Base-by-base conservation (phyloP, 2,888 invertebrate genomes). In the Frankliniella intonsa region DNA sequence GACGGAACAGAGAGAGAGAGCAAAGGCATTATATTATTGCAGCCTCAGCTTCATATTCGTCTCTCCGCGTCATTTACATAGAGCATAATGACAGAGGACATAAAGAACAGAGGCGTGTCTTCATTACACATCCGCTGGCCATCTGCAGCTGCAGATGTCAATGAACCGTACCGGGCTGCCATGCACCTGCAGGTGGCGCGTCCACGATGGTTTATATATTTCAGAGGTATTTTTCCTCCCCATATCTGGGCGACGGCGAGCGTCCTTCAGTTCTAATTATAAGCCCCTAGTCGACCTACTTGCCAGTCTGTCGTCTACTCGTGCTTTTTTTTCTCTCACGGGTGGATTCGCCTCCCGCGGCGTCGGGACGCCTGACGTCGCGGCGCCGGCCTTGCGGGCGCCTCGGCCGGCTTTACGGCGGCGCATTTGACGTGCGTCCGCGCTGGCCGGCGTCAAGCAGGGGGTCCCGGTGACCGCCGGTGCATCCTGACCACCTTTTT, bases 81-180 rank as follows among this genome's bases (percentile, higher is more conserved):
- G 69, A 76, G 22, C 69, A 25, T 76, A 76, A 76, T 76, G 69
- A 76, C 69, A 12, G 69, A 25, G 69, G 38, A 12, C 12, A 76
- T 76, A 76, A 76, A 76, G 22, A 76, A 76, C 22, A n/a, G 14
- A 62, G 69, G 69, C 69, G 69, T 76, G 69, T 25, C 69, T 76
- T 76, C 69, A 76, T 76, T 76, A 22, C 69, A 76, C 69, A 25
- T 76, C 69, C 69, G 12, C 22, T 76, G 10, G 38, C 38, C 38
- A 38, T 38, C 38, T 38, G 38, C 38, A 38, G 38, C 38, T 38
- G 38, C 38, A 38, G 38, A 38, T 38, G 38, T 38, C 38, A 38
- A 38, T 38, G 38, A 38, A 38, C 38, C 38, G n/a, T n/a, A 22
- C 22, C 11, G 69, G n/a, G 69, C 69, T 25, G 69, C 22, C 22